Evolutionary conservation across 2,113 vertebrate genomes (phyloP), one percentile per base, ranked within the genome.

Genomic region (Sylvilagus bachmani): DNA sequence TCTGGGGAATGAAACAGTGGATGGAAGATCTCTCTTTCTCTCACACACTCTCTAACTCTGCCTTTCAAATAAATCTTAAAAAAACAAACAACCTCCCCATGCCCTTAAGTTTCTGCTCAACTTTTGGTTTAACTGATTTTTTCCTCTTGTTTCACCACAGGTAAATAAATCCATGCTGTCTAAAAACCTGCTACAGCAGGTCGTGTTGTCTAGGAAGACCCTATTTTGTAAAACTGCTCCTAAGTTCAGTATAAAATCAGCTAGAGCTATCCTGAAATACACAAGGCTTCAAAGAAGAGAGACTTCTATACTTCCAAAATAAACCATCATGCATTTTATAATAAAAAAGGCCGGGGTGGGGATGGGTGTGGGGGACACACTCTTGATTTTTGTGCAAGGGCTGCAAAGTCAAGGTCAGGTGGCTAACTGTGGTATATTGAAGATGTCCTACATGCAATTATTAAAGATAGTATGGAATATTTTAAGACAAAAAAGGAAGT

Each of bases 401-500:
- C 21, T 69, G 53, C 36, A 16, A 82, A 33, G 49, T 84, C 64
- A 89, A 75, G 86, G 10, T 51, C 27, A 61, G 33, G 31, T 3
- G 64, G 6, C 58, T 75, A 38, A 78, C 38, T 51, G 51, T 61
- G 10, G 82, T 64, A 88, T 11, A 51, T 0, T 3, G 10, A 86
- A 31, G 49, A 88, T 61, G 92, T 85, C 7, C 21, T 36, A 25
- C 1, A n/a, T 64, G 10, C 38, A 36, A 25, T 19, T 55, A 36
- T 14, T 89, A 13, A 75, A 80, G 24, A 75, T 75, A 36, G 70
- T 33, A 86, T 10, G 69, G 25, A 62, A 29, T 55, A 67, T n/a
- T 81, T 27, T 90, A 73, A 79, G 75, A 84, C 13, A 69, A n/a
- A 70, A 74, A 94, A 89, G 75, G 66, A 86, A 67, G 61, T 8